Percentiles rank a stretch among this genome's conserved stretches.
Evolutionary conservation across 1,140 invertebrate genomes (phyloP).

Genomic region (Harpegnathos saltator): DNA sequence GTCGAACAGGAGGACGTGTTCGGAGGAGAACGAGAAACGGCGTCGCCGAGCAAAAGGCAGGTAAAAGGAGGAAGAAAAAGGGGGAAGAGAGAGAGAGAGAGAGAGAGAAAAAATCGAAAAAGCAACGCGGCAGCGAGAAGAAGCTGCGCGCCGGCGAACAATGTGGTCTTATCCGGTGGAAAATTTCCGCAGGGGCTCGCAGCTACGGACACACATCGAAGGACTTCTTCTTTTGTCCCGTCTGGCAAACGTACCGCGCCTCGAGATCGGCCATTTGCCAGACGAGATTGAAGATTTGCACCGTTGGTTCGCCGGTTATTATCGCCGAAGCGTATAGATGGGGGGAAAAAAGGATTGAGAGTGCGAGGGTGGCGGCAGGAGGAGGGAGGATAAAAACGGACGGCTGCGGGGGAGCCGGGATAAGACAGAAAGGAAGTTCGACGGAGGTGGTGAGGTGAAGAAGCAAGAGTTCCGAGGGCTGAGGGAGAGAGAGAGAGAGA

Average conservation of each 20-base stretch:
- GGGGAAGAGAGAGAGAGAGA: constrained; percentile 28
- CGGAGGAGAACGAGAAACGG: constrained; percentile 11
- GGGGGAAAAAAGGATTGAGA: constrained; percentile 35
- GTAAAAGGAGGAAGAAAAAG: constrained; percentile 27
- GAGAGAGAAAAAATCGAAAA: constrained; percentile 6
- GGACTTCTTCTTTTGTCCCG: constrained; percentile 64
- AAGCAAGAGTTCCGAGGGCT: background rate
- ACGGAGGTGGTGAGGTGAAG: constrained; percentile 1
- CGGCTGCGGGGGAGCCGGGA: constrained; percentile 7
- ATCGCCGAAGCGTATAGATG: constrained; percentile 71
- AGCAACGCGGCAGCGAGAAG: background rate
- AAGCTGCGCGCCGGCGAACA: constrained; percentile 53
- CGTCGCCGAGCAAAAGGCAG: constrained; percentile 7
- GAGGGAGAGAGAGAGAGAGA: background rate
- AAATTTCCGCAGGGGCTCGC: constrained; percentile 55
- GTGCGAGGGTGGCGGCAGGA: constrained; percentile 5
- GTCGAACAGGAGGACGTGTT: constrained; percentile 15
- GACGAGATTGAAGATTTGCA: constrained; percentile 75
- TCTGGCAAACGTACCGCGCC: constrained; percentile 51
- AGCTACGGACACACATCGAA: constrained; percentile 31
- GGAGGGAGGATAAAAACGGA: constrained; percentile 19
- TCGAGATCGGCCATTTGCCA: constrained; percentile 76
- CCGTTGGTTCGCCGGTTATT: constrained; percentile 69
- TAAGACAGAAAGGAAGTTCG: constrained; percentile 32
- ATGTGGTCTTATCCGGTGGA: constrained; percentile 29